A percentile compares a stretch with the other conserved stretches of the same genome.
phyloP scores from a whole-genome alignment of 1,140 invertebrate genomes.

The Apis laboriosa region DNA sequence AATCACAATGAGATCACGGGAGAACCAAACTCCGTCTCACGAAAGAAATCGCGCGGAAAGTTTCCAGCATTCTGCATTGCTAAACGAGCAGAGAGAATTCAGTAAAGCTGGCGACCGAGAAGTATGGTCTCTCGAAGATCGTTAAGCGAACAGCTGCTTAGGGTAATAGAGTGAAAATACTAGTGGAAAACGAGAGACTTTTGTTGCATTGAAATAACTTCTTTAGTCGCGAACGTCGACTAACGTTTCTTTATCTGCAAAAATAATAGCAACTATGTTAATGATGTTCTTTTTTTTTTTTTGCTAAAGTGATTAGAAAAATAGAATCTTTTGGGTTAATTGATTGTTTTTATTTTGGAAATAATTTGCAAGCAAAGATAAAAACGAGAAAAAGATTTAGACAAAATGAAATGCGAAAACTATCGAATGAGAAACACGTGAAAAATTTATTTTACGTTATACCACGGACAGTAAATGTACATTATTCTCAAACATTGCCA shows the following conservation, averaged over 20 bases:
- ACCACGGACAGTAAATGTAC: neutral
- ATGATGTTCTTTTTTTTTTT: neutral
- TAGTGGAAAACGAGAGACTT: neutral
- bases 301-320: too few species aligned
- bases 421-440: neutral
- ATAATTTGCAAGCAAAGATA: neutral
- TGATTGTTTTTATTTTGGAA: neutral
- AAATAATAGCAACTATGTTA: neutral
- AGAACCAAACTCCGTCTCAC: neutral
- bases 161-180: conserved; percentile 39
- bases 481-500: conserved; percentile 9
- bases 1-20: neutral
- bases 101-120: neutral
- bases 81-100: conserved; percentile 10
- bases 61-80: conserved; percentile 31
- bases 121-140: conserved; percentile 30
- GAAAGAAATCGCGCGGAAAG: conserved; percentile 39
- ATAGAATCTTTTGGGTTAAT: too few species aligned
- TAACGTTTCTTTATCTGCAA: neutral
- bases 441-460: neutral
- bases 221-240: neutral
- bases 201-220: conserved; percentile 7
- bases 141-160: conserved; percentile 10
- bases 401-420: neutral
- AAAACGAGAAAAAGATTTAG: neutral